Evolutionary conservation across 2,113 vertebrate genomes (phyloP).

Genomic region (Lontra canadensis): DNA sequence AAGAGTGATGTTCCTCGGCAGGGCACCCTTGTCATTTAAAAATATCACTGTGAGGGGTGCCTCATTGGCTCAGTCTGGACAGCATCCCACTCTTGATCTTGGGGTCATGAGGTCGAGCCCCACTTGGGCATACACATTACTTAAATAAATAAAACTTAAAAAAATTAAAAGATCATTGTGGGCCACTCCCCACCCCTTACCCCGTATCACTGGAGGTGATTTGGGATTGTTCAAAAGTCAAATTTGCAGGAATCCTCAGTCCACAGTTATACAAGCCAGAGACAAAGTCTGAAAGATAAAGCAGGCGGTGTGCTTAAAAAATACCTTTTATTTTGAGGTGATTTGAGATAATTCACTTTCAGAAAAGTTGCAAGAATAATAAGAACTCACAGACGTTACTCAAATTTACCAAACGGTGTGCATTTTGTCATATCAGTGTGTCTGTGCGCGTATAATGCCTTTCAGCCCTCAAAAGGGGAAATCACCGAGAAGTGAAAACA

Average conservation of each 20-base stretch:
- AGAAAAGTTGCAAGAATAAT: neutral
- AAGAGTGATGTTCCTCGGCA: no score
- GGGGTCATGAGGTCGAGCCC: no score
- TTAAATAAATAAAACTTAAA: no score
- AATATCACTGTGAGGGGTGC: no score
- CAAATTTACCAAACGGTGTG: neutral
- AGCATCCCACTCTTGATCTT: no score
- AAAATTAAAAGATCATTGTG: no score
- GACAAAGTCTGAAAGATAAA: neutral
- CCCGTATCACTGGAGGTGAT: neutral
- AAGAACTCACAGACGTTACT: neutral
- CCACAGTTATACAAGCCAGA: neutral
- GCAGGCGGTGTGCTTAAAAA: neutral
- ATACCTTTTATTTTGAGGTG: neutral
- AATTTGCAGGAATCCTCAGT: neutral
- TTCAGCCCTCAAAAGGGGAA: neutral
- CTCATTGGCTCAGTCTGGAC: no score
- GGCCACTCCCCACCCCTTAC: neutral
- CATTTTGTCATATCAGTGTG: neutral
- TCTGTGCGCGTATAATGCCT: neutral
- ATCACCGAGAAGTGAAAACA: neutral
- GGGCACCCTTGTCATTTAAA: no score
- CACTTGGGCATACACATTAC: no score
- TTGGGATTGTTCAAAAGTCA: neutral
- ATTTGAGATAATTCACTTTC: neutral